phyloP scores from a whole-genome alignment of 2,888 invertebrate genomes.

The Seira ritae region DNA sequence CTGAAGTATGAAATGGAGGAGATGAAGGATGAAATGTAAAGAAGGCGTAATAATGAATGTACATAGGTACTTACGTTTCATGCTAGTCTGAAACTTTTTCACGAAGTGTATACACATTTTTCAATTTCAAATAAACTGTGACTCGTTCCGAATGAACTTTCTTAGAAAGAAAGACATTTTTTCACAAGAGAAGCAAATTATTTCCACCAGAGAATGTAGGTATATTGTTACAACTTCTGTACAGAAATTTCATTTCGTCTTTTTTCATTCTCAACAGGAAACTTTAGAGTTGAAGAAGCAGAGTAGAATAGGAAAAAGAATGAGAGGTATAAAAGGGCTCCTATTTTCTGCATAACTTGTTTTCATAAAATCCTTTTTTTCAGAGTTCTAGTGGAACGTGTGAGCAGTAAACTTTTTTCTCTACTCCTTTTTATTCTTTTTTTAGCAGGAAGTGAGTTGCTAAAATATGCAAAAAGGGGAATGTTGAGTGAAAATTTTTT shows the following conservation, averaged over 20 bases:
- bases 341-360: conserved; percentile 31
- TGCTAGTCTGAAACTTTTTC: background rate
- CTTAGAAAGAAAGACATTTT: conserved; percentile 8
- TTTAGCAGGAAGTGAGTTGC: conserved; percentile 43
- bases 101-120: background rate
- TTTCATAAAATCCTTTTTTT: conserved; percentile 15
- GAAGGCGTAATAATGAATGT: background rate
- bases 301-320: conserved; percentile 16
- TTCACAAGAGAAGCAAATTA: conserved; percentile 22
- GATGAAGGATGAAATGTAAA: conserved; percentile 26
- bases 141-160: conserved; percentile 12
- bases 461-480: conserved; percentile 17
- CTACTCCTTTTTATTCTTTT: background rate
- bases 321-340: conserved; percentile 7
- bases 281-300: background rate
- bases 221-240: conserved; percentile 4
- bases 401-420: background rate
- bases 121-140: conserved; percentile 8
- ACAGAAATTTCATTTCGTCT: conserved; percentile 28
- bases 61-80: too few relatives aligned
- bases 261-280: background rate
- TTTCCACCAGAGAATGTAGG: conserved; percentile 27
- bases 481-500: background rate
- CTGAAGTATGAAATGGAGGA: background rate
- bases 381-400: conserved; percentile 27